These are phyloP conservation scores for Pharmacophagus antenor DNA, from an alignment of 2,888 invertebrate species.

Conservation along the genomic window DNA sequence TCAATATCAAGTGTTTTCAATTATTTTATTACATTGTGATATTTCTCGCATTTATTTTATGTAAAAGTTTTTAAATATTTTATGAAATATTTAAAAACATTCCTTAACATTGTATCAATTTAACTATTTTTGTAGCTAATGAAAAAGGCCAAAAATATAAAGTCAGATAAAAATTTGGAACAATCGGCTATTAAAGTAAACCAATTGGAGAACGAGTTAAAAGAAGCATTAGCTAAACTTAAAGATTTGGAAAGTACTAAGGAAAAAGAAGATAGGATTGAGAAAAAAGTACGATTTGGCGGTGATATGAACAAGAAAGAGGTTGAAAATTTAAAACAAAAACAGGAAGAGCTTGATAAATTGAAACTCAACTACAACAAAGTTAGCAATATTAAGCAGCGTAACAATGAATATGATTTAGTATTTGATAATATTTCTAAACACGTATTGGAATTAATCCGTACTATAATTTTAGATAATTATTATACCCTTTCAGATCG, in stretches of 20 bases:
- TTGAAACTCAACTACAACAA: slow-evolving; percentile 76
- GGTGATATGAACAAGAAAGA: slow-evolving; percentile 67
- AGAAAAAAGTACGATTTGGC: slow-evolving; percentile 76
- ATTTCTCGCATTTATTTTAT: too few relatives aligned
- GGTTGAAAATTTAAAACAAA: slow-evolving; percentile 62
- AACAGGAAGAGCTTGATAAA: slow-evolving; percentile 78
- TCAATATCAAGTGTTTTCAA: too few relatives aligned
- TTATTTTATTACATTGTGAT: background rate
- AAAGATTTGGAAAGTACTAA: slow-evolving; percentile 75
- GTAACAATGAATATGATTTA: background rate
- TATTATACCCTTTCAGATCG: slow-evolving; percentile 58
- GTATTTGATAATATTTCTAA: too few relatives aligned
- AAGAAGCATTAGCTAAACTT: slow-evolving; percentile 80
- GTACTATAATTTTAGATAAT: background rate
- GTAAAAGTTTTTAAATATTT: too few relatives aligned
- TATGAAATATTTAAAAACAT: too few relatives aligned
- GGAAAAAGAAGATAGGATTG: slow-evolving; percentile 72
- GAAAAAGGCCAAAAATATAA: slow-evolving; percentile 76
- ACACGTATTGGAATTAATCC: too few relatives aligned
- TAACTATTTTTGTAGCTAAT: slow-evolving; percentile 62
- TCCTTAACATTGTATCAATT: background rate
- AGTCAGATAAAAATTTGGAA: slow-evolving; percentile 78
- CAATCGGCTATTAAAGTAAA: slow-evolving; percentile 82
- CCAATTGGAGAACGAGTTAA: slow-evolving; percentile 83
- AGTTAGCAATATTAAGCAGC: slow-evolving; percentile 43